Base-by-base conservation (phyloP, 2,797 vertebrate species). In the Takifugu rubripes region DNA sequence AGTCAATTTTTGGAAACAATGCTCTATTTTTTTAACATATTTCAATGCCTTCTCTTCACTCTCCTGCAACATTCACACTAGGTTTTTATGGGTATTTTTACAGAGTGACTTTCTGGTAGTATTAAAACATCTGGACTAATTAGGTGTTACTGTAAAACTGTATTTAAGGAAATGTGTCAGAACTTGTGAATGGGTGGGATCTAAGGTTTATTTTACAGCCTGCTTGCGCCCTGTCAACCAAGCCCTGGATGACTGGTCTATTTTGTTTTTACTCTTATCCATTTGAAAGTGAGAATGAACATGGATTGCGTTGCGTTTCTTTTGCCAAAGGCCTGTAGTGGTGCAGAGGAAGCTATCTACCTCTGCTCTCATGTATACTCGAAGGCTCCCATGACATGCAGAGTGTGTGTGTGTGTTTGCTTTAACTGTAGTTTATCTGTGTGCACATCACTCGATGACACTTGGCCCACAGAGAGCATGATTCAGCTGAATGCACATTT, bases 81-180 rank as follows among this genome's bases (percentile, higher is more conserved):
- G 52, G 44, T 68, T 72, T 74, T 73, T 75, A 69, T 63, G 52
- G 47, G 58, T 76, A 15, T 65, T 74, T 56, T 66, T 25, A 55
- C 63, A 61, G 45, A 59, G 47, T 16, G 25, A 52, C 71, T 72
- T 29, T 5, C 12, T 6, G 66, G 25, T 68, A 80, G 79, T 74
- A 82, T 74, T 80, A 84, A 87, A 91, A 72, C 87, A 86, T 78
- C 84, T 89, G 89, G 79, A 77, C 74, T 25, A 17, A 65, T 86
- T 80, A 86, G 79, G 81, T 76, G 62, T 42, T 68, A 69, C 10
- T 57, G 74, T 88, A 71, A 85, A 87, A 79, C 69, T 79, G 86
- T 80, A 84, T 85, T 71, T 84, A 78, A 78, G 80, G 66, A 68
- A 58, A 62, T 73, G 61, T 82, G 75, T 71, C 68, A 61, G 69